phyloP scores from a whole-genome alignment of 2,797 vertebrate species.

The Mustela erminea region DNA sequence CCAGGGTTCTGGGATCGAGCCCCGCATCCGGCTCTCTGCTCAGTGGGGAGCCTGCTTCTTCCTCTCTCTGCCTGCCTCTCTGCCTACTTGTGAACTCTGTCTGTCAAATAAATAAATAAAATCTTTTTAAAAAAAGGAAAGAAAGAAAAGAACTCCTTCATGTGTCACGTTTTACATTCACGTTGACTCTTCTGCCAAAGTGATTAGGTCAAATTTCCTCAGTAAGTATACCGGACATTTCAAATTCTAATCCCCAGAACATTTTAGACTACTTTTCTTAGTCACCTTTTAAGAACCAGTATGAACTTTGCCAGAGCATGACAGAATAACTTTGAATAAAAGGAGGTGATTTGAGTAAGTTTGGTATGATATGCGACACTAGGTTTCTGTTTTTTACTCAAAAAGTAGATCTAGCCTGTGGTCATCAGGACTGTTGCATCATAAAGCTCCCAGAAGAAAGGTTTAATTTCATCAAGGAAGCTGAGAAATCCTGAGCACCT shows the following conservation, averaged over 20 bases:
- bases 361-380: not conserved
- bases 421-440: not conserved
- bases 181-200: not conserved
- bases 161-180: not conserved
- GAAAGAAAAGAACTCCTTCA: not conserved
- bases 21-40: too few species aligned
- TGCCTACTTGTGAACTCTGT: too few species aligned
- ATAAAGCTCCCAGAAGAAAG: conserved; percentile 35
- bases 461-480: conserved; percentile 51
- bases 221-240: not conserved
- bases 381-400: conserved; percentile 43
- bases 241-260: conserved; percentile 47
- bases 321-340: conserved; percentile 19
- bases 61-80: too few species aligned
- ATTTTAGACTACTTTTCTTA: not conserved
- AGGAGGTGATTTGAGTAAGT: not conserved
- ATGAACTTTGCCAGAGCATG: not conserved
- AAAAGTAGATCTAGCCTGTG: not conserved
- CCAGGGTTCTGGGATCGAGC: too few species aligned
- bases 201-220: not conserved
- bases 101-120: too few species aligned
- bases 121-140: too few species aligned
- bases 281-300: not conserved
- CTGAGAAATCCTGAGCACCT: not conserved
- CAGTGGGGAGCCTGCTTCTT: too few species aligned